Evolutionary conservation across 2,888 invertebrate genomes (phyloP).

Genomic region (Xylota segnis): DNA sequence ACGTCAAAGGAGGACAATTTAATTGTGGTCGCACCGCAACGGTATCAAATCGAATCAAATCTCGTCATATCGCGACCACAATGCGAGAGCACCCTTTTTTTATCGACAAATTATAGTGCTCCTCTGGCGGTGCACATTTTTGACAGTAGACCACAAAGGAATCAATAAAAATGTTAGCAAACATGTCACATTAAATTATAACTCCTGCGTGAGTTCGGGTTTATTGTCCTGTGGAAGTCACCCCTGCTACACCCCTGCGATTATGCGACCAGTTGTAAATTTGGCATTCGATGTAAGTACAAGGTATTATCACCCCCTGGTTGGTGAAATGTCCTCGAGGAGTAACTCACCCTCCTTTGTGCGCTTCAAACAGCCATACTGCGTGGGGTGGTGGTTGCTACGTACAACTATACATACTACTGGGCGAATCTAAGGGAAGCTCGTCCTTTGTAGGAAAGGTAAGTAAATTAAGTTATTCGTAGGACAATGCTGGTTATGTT

Average conservation of each 20-base stretch:
- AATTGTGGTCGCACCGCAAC: conserved; percentile 25
- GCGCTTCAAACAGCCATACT: not conserved
- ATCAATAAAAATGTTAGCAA: conserved; percentile 84
- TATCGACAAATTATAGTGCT: conserved; percentile 63
- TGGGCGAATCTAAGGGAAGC: not conserved
- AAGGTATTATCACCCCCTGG: conserved; percentile 21
- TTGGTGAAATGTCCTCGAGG: not conserved
- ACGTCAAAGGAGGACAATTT: conserved; percentile 19
- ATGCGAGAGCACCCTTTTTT: conserved; percentile 38
- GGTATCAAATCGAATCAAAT: conserved; percentile 61
- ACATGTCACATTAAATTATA: conserved; percentile 84
- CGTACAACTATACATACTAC: not conserved
- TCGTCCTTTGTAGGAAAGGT: not conserved
- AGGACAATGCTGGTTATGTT: not conserved
- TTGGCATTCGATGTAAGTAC: conserved; percentile 27
- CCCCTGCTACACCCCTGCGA: conserved; percentile 57
- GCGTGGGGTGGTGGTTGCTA: conserved; percentile 13
- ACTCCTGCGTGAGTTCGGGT: conserved; percentile 20
- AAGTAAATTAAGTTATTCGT: conserved; percentile 47
- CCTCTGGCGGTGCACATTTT: conserved; percentile 60
- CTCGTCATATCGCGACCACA: conserved; percentile 20
- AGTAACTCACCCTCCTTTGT: conserved; percentile 17
- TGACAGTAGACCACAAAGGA: conserved; percentile 80
- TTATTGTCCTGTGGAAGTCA: conserved; percentile 42
- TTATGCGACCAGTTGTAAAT: conserved; percentile 28